Percentiles rank a stretch among this genome's conserved stretches.
These are phyloP conservation scores for Aegithalos caudatus DNA, from an alignment of 2,113 vertebrate genomes.

Conservation along the genomic window DNA sequence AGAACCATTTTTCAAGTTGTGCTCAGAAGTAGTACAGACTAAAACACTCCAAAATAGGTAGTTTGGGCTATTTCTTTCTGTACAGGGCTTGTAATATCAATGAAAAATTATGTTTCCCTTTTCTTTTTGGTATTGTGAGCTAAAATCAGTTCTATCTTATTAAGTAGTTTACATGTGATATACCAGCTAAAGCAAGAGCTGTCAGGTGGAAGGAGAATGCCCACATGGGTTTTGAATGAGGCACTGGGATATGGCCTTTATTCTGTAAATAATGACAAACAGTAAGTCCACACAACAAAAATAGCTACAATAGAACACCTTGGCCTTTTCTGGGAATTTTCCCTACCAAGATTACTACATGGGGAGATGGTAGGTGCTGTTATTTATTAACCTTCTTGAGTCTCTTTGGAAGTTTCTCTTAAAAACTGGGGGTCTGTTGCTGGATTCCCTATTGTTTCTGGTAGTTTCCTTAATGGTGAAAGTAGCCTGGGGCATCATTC, in stretches of 20 bases:
- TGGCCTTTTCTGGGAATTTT: neutral
- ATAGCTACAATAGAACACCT: neutral
- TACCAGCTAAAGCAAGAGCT: neutral
- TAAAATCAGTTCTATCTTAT: neutral
- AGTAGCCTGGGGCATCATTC: rapidly evolving
- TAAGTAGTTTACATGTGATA: neutral
- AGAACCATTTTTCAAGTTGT: constrained; percentile 39
- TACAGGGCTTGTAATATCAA: neutral
- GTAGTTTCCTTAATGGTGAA: neutral
- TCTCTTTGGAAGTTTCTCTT: neutral
- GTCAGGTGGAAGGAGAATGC: neutral
- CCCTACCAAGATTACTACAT: rapidly evolving
- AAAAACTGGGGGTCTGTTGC: neutral
- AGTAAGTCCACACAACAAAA: neutral
- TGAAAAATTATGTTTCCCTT: neutral
- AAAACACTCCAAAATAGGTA: neutral
- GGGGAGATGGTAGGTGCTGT: neutral
- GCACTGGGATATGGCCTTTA: neutral
- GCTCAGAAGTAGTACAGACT: neutral
- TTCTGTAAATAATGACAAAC: neutral
- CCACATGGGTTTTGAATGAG: neutral
- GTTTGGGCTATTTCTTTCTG: neutral
- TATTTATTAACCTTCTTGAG: neutral
- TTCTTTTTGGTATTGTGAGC: neutral
- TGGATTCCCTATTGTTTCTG: neutral